Conservation (phyloP, 35 echinoderm and acorn worm genomes). For the Amphiura filiformis region DNA sequence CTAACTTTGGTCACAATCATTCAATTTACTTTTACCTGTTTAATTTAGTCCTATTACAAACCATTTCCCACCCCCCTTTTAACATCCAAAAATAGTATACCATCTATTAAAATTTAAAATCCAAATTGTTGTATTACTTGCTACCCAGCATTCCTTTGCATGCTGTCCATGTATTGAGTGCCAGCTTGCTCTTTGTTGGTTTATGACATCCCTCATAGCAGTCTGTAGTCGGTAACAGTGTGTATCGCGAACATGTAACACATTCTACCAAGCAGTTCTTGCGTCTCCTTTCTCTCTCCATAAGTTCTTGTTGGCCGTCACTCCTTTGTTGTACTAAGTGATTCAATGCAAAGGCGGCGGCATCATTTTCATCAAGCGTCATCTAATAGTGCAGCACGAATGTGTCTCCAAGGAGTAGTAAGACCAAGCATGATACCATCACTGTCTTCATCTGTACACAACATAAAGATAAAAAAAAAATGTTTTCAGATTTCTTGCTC, state of each 20-base stretch:
- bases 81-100: background rate
- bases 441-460: background rate
- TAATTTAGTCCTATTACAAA: too few relatives aligned
- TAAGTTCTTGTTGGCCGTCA: background rate
- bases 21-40: too few relatives aligned
- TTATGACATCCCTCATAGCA: background rate
- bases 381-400: background rate
- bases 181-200: background rate
- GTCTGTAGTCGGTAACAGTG: background rate
- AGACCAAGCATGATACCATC: background rate
- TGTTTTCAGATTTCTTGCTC: too few relatives aligned
- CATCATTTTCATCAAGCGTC: background rate
- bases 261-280: background rate
- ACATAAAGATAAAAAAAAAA: background rate
- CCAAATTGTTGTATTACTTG: background rate
- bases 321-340: background rate
- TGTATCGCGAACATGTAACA: constrained; percentile 1
- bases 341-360: background rate
- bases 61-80: background rate
- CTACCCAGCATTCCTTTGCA: background rate
- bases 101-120: background rate
- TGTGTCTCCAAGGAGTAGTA: background rate
- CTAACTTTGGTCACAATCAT: background rate
- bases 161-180: background rate
- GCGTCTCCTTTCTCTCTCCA: background rate